These are phyloP conservation scores for Creontiades dilutus DNA, from an alignment of 2,888 invertebrate genomes.

Conservation along the genomic window DNA sequence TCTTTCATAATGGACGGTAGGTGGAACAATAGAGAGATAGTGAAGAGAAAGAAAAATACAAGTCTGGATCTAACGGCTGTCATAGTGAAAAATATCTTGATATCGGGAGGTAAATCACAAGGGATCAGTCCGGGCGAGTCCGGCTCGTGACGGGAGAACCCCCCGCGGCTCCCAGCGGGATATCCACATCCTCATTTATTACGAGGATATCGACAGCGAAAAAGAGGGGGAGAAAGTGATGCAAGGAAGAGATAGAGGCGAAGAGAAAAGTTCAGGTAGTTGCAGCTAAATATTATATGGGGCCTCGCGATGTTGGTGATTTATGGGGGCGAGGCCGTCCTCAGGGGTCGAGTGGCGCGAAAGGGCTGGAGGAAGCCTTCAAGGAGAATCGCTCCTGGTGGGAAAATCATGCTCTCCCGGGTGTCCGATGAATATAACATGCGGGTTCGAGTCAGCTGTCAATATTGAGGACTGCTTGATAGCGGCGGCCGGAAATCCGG, in stretches of 20 bases:
- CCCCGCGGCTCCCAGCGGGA: not conserved
- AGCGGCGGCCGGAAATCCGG: not conserved
- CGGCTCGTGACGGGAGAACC: not conserved
- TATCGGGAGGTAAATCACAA: not conserved
- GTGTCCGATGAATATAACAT: conserved; percentile 35
- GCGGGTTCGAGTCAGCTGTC: not conserved
- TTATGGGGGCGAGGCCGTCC: not conserved
- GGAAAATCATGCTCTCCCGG: not conserved
- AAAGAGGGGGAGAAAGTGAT: not conserved
- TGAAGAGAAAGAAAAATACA: not conserved
- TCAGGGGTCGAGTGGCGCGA: not conserved
- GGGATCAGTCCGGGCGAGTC: not conserved
- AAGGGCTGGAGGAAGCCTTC: not conserved
- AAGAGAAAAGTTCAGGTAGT: not conserved
- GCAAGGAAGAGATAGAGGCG: conserved; percentile 2
- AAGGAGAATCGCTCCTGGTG: not conserved
- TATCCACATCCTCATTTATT: conserved; percentile 1
- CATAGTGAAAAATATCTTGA: conserved; percentile 12
- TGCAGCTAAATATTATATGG: conserved; percentile 17
- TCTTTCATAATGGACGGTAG: not conserved
- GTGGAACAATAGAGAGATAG: not conserved
- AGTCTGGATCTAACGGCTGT: not conserved
- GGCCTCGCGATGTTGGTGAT: conserved; percentile 1
- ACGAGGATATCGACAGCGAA: not conserved
- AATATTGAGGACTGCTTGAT: not conserved